Percentiles rank a stretch among this genome's conserved stretches.
These are phyloP conservation scores for Hymenochirus boettgeri DNA, from an alignment of 2,113 vertebrate species.

Conservation along the genomic window DNA sequence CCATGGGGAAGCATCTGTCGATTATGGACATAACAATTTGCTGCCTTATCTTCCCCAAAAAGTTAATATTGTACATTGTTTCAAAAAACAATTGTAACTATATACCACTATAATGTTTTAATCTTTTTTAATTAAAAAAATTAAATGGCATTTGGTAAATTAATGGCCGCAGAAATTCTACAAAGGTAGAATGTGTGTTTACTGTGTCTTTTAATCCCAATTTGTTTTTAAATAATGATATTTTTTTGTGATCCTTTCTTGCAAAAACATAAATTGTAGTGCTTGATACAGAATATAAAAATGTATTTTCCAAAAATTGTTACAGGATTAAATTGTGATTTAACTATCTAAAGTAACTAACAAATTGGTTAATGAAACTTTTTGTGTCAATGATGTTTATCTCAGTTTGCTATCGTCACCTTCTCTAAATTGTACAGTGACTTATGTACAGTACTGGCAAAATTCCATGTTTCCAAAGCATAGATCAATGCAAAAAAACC, in stretches of 20 bases:
- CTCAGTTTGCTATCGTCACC: conserved; percentile 9
- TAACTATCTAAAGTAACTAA: conserved; percentile 38
- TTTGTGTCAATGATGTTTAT: conserved; percentile 37
- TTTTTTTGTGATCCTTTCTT: neutral
- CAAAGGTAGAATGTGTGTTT: no score
- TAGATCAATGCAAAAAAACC: conserved; percentile 38
- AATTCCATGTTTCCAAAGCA: conserved; percentile 40
- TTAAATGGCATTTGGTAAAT: no score
- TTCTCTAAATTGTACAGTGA: conserved; percentile 49
- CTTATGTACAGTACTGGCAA: conserved; percentile 37
- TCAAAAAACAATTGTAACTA: no score
- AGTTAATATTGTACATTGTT: no score
- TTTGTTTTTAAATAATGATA: neutral
- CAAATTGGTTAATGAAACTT: conserved; percentile 28
- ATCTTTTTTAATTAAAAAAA: no score
- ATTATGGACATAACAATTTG: no score
- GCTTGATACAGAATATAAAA: neutral
- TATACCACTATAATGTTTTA: no score
- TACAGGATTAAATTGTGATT: conserved; percentile 46
- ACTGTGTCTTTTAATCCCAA: neutral
- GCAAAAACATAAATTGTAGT: neutral
- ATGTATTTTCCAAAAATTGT: conserved; percentile 1
- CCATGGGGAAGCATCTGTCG: no score
- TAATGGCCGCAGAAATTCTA: no score
- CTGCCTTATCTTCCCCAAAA: no score